Conservation (phyloP, 1,140 invertebrate genomes). For the Campoletis sonorensis region DNA sequence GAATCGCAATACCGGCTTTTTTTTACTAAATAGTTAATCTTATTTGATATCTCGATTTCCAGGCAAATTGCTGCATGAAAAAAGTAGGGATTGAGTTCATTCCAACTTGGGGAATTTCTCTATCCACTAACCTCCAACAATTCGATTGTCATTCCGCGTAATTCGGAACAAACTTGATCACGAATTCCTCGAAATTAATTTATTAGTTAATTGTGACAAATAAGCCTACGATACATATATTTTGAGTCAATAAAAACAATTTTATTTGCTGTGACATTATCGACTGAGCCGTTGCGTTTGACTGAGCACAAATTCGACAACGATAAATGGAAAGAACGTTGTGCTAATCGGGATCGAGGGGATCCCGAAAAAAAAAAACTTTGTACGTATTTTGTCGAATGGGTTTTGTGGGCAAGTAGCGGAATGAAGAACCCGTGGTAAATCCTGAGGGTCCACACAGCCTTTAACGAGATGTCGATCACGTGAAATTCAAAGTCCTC, state of each 20-base stretch:
- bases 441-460: not conserved
- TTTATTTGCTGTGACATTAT: not conserved
- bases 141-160: no score
- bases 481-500: constrained; percentile 13
- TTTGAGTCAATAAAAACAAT: not conserved
- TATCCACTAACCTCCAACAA: no score
- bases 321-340: not conserved
- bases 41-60: no score
- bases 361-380: not conserved
- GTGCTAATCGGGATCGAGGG: constrained; percentile 49
- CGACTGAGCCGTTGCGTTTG: not conserved
- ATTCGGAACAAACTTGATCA: no score
- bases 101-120: no score
- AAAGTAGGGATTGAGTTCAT: no score
- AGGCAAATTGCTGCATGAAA: no score
- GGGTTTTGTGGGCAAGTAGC: not conserved
- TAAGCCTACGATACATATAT: no score
- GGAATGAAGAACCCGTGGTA: not conserved
- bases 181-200: no score
- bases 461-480: not conserved
- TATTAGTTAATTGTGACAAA: no score
- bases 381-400: constrained; percentile 15
- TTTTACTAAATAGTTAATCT: no score
- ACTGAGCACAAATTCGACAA: not conserved
- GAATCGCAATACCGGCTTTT: no score